Evolutionary conservation across 2,888 invertebrate species (phyloP), one percentile per base, ranked within the genome.

Genomic region (Conops quadrifasciatus): DNA sequence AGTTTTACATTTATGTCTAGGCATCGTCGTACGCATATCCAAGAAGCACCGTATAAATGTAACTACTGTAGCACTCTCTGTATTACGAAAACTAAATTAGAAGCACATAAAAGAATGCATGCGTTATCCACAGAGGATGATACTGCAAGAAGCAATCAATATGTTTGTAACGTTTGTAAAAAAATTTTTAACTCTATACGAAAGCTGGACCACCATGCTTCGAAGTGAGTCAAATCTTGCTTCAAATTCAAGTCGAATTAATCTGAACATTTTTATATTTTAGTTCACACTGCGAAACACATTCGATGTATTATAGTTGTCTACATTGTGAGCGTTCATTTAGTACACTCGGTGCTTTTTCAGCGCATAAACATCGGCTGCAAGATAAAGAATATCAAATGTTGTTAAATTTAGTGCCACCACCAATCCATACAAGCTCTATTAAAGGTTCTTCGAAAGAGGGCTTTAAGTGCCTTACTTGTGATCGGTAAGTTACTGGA

Each of bases 41-140:
- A 79, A 13, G 78, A 81, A 43, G 75, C 73, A 13, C 80, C 80
- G 0, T 84, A 77, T 65, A 71, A 75, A 13, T 84, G 83, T 67
- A 59, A 69, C 16, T 56, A 76, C 3, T 84, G 83, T 43, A 72
- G 75, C 11, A 76, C 77, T 49, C 47, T 67, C 0, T 82, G 80
- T 59, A n/a, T 75, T 2, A 79, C 80, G 1, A 74, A 72, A 36
- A 63, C 75, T 1, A 77, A 77, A 28, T 69, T 83, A 3, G 77
- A 76, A 60, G 71, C 73, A 1, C 82, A 82, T 71, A 53, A 64
- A 36, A 70, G 74, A 49, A 51, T 71, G 19, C 70, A 75, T 71
- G 65, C 72, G 68, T 74, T 73, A 4, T 43, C 73, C 19, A 72
- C 58, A 2, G 51, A 70, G 16, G 53, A 71, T 1, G 65, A 75